Base-by-base conservation (phyloP, 2,888 invertebrate genomes). In the Drosophila percnosoma region DNA sequence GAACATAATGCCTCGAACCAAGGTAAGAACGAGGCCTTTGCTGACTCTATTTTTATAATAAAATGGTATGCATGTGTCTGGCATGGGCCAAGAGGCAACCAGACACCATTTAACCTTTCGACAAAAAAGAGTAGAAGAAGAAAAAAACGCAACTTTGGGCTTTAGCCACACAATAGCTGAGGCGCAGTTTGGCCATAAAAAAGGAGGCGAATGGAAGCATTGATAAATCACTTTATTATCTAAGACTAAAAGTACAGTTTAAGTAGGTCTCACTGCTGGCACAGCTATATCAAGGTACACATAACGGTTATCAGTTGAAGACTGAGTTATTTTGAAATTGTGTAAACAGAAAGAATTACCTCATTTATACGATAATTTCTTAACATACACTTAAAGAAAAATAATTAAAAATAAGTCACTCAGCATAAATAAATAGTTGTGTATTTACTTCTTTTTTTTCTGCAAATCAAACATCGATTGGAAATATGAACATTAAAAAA, bases 141-240 rank as follows among this genome's bases (percentile, higher is more conserved):
- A 7, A 18, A 31, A 21, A 52, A 52, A 27, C 31, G 29, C 5
- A 48, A 48, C 18, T 48, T 53, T 57, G 54, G 49, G 70, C 45
- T 45, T 62, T 31, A 21, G 52, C 13, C n/a, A 33, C 45, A 21
- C 40, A 42, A 69, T 53, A 42, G 33, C 53, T 66, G 57, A 72
- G 68, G 63, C 65, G 72, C 57, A 68, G 52, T 64, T 58, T 33
- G 66, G n/a, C 4, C 42, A 42, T 65, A 59, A 60, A 65, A 42
- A 69, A 34, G n/a, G 36, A n/a, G 29, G 27, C 29, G 55, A 62
- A 53, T 64, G 63, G 64, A 62, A 73, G 51, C 63, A 64, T 76
- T 67, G 68, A 68, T 75, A 78, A 71, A 61, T 58, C n/a, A 65
- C 51, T 88, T 84, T 84, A 78, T 78, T 78, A 68, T 63, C 71